Evolutionary conservation across 2,888 invertebrate species (phyloP).

Genomic region (Escarpia spicata): DNA sequence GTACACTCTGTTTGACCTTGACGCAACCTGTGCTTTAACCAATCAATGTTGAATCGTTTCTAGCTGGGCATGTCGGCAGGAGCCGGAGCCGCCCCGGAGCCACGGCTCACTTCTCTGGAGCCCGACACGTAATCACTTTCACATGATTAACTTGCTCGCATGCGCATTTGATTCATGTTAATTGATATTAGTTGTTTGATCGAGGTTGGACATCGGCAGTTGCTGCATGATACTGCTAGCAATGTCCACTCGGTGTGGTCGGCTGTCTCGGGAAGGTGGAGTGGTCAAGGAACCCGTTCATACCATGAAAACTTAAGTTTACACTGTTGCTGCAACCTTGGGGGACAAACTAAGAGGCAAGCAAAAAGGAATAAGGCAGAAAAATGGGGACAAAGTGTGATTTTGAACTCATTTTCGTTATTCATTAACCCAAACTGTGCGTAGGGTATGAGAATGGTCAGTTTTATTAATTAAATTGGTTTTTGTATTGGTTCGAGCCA

Average conservation of each 20-base stretch:
- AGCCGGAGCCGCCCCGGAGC: not conserved
- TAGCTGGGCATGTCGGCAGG: not conserved
- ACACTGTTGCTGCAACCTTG: not conserved
- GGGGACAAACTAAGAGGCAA: no score
- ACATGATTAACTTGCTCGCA: not conserved
- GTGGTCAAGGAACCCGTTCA: not conserved
- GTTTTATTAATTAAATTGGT: no score
- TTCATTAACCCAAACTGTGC: no score
- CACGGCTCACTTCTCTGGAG: not conserved
- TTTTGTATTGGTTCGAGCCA: no score
- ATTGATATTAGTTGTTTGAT: not conserved
- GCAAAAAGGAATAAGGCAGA: no score
- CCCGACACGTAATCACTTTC: not conserved
- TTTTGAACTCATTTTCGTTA: not conserved
- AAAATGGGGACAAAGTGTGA: not conserved
- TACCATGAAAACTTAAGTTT: not conserved
- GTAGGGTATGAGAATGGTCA: no score
- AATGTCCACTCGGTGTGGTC: not conserved
- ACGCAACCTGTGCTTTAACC: not conserved
- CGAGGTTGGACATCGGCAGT: not conserved
- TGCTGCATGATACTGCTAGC: not conserved
- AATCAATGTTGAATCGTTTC: not conserved
- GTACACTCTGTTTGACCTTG: slow-evolving; percentile 11
- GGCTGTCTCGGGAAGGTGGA: not conserved
- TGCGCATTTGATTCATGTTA: not conserved